phyloP scores from a whole-genome alignment of 2,888 invertebrate genomes.

The Tenthredo notha region DNA sequence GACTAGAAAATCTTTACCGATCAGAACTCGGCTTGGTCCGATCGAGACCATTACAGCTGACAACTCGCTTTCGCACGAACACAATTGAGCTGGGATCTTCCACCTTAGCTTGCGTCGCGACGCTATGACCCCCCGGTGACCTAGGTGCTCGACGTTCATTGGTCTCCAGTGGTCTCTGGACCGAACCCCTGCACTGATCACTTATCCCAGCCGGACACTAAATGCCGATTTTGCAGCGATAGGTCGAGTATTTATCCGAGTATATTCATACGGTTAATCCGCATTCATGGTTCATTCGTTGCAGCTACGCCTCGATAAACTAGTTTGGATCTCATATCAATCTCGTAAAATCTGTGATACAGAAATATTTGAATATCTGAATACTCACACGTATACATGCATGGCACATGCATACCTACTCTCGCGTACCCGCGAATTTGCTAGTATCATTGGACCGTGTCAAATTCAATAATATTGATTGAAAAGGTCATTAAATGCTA shows the following conservation, averaged over 20 bases:
- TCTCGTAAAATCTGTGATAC: constrained; percentile 5
- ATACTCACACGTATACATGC: not conserved
- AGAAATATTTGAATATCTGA: not conserved
- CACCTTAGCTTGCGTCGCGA: constrained; percentile 36
- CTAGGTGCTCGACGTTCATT: constrained; percentile 46
- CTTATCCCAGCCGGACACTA: constrained; percentile 26
- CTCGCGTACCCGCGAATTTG: not conserved
- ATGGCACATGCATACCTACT: not conserved
- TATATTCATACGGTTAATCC: constrained; percentile 3
- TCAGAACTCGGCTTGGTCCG: not conserved
- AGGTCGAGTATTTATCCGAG: constrained; percentile 9
- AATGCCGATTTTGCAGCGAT: constrained; percentile 39
- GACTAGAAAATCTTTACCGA: constrained; percentile 38
- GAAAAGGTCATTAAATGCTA: constrained; percentile 21
- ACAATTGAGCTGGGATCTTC: constrained; percentile 49
- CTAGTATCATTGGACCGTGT: not conserved
- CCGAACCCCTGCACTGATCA: constrained; percentile 9
- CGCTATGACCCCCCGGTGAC: constrained; percentile 39
- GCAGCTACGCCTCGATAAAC: constrained; percentile 11
- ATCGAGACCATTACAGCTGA: constrained; percentile 47
- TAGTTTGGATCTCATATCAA: constrained; percentile 1
- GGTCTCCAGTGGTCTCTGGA: constrained; percentile 41
- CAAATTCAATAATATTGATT: constrained; percentile 14
- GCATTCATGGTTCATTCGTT: constrained; percentile 10
- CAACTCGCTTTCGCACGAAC: constrained; percentile 37